Conservation (phyloP, 2,797 vertebrate genomes). For the Falco naumanni region DNA sequence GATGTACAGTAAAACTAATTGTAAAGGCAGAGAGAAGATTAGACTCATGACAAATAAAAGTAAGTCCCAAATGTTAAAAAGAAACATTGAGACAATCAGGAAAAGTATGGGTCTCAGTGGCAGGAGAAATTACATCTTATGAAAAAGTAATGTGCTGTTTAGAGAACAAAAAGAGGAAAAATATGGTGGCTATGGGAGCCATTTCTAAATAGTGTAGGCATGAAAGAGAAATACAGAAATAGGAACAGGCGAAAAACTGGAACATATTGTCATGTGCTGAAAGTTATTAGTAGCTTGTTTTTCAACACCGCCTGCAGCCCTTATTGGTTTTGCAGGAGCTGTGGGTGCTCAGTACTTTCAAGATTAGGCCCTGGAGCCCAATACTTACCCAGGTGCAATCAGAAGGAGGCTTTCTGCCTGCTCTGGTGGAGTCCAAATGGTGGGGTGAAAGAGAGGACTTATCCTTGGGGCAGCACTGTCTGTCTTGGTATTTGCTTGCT, state of each 20-base stretch:
- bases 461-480: not conserved
- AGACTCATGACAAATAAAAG: constrained; percentile 25
- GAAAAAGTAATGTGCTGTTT: constrained; percentile 17
- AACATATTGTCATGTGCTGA: not conserved
- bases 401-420: not conserved
- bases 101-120: not conserved
- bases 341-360: not conserved
- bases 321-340: constrained; percentile 27
- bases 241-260: not conserved
- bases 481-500: not conserved
- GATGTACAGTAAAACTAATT: constrained; percentile 42
- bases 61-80: not conserved
- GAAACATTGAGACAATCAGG: constrained; percentile 10
- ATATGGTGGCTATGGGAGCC: not conserved
- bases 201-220: constrained; percentile 6
- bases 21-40: not conserved
- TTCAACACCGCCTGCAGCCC: not conserved
- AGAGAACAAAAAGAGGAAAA: not conserved
- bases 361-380: not conserved
- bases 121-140: constrained; percentile 12
- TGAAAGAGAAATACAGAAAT: constrained; percentile 20
- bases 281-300: constrained; percentile 22
- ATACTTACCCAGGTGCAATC: not conserved
- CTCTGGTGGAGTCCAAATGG: not conserved
- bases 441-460: not conserved